Base-by-base conservation (phyloP, 2,888 invertebrate genomes). In the Lathronympha strigana region DNA sequence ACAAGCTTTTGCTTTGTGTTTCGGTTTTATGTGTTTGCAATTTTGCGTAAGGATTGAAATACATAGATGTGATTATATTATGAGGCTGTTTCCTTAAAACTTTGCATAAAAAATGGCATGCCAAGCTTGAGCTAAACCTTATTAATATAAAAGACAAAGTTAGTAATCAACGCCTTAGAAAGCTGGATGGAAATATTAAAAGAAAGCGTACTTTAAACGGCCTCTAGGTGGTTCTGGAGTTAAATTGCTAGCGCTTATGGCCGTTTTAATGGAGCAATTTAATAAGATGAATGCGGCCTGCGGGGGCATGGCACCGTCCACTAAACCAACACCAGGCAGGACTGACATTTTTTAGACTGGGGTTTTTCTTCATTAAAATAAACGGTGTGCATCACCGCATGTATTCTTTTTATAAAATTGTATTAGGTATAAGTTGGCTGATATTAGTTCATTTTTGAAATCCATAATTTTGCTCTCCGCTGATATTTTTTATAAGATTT, bases 241-340 rank as follows among this genome's bases (percentile, higher is more conserved):
- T 76, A 76, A 76, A 80, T 76, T 77, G 76, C 73, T 76, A 75
- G 73, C 74, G 80, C 80, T 86, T 82, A 84, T 76, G 77, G 80
- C 76, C 73, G 74, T 75, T 76, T 85, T 86, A 86, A 87, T 86
- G 79, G 84, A 71, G 79, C 81, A 80, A 83, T 86, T 86, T 83
- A 79, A 77, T 79, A 77, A 81, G 83, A 86, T 86, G 75, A 84
- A 86, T 82, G 84, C 78, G 77, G 76, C 73, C 81, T 75, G 78
- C 80, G 80, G 77, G 71, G 66, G 71, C 68, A 63, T 71, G 64
- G 70, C 68, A 61, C 69, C 72, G 70, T 69, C 70, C 71, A 58
- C 67, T 63, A 54, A 54, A 66, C 66, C 66, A 60, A 66, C 66
- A 54, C 38, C 21, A 53, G 36, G 53, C 53, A 47, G 38, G 28